These are phyloP conservation scores for Maniola hyperantus DNA, from an alignment of 2,888 invertebrate species.

Conservation along the genomic window DNA sequence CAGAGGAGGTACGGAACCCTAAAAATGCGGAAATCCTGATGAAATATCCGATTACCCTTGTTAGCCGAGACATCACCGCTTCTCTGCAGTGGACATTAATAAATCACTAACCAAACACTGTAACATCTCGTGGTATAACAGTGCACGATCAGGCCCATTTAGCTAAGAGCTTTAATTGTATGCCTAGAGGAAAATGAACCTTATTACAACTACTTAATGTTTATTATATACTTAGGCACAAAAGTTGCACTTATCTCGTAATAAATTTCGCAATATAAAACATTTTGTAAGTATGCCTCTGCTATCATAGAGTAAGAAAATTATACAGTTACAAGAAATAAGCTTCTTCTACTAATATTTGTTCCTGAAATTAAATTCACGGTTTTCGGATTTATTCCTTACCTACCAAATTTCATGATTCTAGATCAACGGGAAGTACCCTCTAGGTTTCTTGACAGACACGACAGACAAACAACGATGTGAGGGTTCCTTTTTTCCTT, in stretches of 20 bases:
- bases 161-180: conserved; percentile 8
- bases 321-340: not conserved
- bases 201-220: conserved; percentile 7
- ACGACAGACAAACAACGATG: too few relatives aligned
- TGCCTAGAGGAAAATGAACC: not conserved
- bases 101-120: conserved; percentile 30
- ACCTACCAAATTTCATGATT: too few relatives aligned
- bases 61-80: not conserved
- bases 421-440: too few relatives aligned
- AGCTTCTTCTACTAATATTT: too few relatives aligned
- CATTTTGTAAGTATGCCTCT: not conserved
- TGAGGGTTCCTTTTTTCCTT: too few relatives aligned
- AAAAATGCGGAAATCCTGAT: not conserved
- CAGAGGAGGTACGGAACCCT: too few relatives aligned
- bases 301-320: conserved; percentile 1
- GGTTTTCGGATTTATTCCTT: too few relatives aligned
- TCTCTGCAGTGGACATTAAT: conserved; percentile 27
- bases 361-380: too few relatives aligned
- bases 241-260: conserved; percentile 1
- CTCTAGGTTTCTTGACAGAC: not conserved
- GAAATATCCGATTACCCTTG: not conserved
- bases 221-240: conserved; percentile 1
- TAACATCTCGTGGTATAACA: conserved; percentile 20
- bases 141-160: conserved; percentile 3
- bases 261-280: conserved; percentile 6